Evolutionary conservation across 2,797 vertebrate genomes (phyloP).

Genomic region (Callimico goeldii): DNA sequence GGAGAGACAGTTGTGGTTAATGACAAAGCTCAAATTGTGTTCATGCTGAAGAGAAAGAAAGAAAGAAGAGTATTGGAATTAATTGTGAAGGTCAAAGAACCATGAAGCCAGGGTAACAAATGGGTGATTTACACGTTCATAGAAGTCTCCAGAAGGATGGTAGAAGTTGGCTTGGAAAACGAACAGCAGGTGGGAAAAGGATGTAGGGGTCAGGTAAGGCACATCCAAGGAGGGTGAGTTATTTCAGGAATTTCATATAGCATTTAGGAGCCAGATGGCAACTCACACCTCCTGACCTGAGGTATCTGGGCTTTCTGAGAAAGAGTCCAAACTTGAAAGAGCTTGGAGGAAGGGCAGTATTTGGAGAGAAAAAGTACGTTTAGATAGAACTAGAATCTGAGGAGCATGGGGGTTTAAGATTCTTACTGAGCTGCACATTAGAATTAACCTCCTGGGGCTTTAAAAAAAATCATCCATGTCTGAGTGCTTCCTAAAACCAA

Average conservation of each 20-base stretch:
- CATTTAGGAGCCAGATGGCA: neutral
- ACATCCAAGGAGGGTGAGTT: neutral
- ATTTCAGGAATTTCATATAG: neutral
- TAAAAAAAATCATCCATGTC: neutral
- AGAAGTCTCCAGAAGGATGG: neutral
- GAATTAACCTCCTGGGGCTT: neutral
- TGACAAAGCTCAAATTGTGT: neutral
- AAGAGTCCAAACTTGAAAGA: neutral
- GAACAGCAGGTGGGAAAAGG: neutral
- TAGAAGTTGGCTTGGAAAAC: neutral
- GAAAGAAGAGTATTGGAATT: neutral
- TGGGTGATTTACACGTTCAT: neutral
- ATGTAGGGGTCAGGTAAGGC: neutral
- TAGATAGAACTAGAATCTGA: neutral
- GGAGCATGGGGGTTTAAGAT: neutral
- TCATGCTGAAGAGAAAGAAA: neutral
- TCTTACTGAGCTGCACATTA: neutral
- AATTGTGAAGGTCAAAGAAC: neutral
- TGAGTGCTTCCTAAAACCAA: neutral
- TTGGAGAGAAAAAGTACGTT: neutral
- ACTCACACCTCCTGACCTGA: neutral
- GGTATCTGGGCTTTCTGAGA: neutral
- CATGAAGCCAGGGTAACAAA: neutral
- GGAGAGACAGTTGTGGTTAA: neutral
- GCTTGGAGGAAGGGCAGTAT: neutral